Evolutionary conservation across 2,113 vertebrate genomes (phyloP).

Genomic region (Lagenorhynchus albirostris): DNA sequence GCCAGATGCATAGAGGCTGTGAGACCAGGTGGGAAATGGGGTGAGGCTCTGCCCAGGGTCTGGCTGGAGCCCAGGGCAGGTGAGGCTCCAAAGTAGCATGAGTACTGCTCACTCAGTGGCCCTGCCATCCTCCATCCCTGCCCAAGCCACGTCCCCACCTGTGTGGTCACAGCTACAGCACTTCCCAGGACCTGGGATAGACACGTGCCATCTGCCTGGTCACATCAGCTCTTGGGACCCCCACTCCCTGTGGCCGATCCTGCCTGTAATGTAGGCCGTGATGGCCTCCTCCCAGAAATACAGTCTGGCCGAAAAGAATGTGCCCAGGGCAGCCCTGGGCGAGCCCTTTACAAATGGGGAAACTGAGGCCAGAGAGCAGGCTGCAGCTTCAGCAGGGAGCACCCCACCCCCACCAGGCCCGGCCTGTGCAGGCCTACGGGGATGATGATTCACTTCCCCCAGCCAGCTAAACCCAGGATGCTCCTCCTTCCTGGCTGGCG

Average conservation of each 20-base stretch:
- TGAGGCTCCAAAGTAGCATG: background rate
- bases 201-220: background rate
- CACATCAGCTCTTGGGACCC: background rate
- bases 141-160: background rate
- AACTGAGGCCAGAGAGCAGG: background rate
- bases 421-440: background rate
- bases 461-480: background rate
- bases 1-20: background rate
- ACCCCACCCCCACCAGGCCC: background rate
- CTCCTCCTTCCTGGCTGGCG: background rate
- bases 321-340: background rate
- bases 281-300: background rate
- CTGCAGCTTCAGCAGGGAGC: background rate
- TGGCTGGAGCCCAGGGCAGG: background rate
- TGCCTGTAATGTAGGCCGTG: background rate
- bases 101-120: background rate
- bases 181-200: background rate
- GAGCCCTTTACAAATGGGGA: background rate
- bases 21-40: too few relatives aligned
- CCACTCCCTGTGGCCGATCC: background rate
- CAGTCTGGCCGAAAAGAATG: background rate
- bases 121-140: background rate
- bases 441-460: conserved; percentile 25
- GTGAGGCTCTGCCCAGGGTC: too few relatives aligned
- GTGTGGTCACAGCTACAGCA: background rate